These are phyloP conservation scores for Tricholaema leucomelas DNA, from an alignment of 2,113 vertebrate species.

Conservation along the genomic window DNA sequence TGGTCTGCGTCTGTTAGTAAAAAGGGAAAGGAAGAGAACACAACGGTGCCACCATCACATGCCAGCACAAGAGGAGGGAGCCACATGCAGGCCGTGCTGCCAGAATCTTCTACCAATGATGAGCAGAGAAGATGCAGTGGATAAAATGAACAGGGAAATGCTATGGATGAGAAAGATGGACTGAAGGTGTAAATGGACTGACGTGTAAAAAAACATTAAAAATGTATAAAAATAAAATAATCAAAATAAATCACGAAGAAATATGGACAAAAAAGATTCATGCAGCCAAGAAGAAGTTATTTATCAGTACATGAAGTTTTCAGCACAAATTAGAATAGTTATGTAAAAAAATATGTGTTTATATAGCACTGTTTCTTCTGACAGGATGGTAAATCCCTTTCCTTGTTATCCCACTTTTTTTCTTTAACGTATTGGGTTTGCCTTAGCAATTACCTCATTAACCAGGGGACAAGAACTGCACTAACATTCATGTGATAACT, in stretches of 20 bases:
- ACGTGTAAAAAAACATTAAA: not conserved
- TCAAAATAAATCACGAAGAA: conserved; percentile 20
- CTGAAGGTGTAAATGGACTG: conserved; percentile 48
- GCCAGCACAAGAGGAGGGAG: conserved; percentile 89
- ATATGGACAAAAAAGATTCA: conserved; percentile 68
- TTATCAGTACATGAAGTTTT: conserved; percentile 73
- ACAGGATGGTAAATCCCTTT: not conserved
- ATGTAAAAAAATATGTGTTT: conserved; percentile 28
- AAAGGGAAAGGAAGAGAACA: conserved; percentile 98
- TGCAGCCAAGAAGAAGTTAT: conserved; percentile 80
- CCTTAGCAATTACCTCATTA: not conserved
- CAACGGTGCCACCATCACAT: conserved; percentile 99
- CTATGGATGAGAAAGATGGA: conserved; percentile 52
- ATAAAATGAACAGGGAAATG: conserved; percentile 45
- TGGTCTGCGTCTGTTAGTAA: conserved; percentile 99
- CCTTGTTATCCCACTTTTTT: not conserved
- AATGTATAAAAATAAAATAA: not conserved
- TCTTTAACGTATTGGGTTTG: not conserved
- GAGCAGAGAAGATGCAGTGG: conserved; percentile 65
- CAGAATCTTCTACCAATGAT: conserved; percentile 75
- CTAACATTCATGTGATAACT: not conserved
- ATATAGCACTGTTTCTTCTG: not conserved
- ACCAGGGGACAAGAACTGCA: not conserved
- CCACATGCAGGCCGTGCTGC: conserved; percentile 86
- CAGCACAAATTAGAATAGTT: conserved; percentile 80